phyloP scores from a whole-genome alignment of 2,113 vertebrate genomes.

The Protomyctophum bolini region DNA sequence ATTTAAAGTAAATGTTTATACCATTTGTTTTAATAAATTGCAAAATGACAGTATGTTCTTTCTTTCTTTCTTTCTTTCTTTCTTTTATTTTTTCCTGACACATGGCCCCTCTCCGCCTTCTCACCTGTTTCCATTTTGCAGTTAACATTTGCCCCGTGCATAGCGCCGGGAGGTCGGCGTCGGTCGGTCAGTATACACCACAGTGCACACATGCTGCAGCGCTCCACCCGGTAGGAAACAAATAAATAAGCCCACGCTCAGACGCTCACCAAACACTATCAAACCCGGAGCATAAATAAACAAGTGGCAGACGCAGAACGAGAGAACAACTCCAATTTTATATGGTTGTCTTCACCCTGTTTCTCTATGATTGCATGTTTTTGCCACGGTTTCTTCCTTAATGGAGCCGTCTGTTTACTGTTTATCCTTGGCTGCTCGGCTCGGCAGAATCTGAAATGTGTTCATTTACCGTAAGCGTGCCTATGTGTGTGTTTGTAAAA shows the following conservation, averaged over 20 bases:
- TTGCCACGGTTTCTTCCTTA: conserved; percentile 48
- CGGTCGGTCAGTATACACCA: conserved; percentile 8
- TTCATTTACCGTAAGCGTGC: too few relatives aligned
- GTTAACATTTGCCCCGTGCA: neutral
- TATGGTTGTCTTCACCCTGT: conserved; percentile 26
- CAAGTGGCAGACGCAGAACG: conserved; percentile 32
- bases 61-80: too few relatives aligned
- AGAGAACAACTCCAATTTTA: conserved; percentile 46
- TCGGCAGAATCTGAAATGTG: conserved; percentile 27
- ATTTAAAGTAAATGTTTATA: too few relatives aligned
- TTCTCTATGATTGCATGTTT: conserved; percentile 48
- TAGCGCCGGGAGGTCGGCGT: neutral
- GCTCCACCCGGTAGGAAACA: conserved; percentile 58
- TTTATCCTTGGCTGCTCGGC: conserved; percentile 63
- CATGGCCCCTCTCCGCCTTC: too few relatives aligned
- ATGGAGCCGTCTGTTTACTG: conserved; percentile 54
- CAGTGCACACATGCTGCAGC: conserved; percentile 28
- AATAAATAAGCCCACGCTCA: conserved; percentile 73
- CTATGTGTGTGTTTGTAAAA: conserved; percentile 12
- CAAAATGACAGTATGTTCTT: too few relatives aligned
- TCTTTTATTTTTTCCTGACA: too few relatives aligned
- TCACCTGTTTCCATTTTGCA: conserved; percentile 1
- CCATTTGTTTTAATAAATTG: too few relatives aligned
- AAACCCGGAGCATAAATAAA: conserved; percentile 70
- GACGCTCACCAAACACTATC: conserved; percentile 65